A percentile compares a stretch with the other conserved stretches of the same genome.
These are phyloP conservation scores for cattle (Bos taurus) DNA, from an alignment of 2,113 vertebrate species.

Conservation along the genomic window ARS-UCD2.0 NC_037342.1:68642001-68642500, in stretches of 20 bases:
- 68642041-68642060: background rate
- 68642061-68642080: background rate
- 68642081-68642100: background rate
- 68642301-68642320: background rate
- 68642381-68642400: background rate
- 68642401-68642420: background rate
- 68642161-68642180: background rate
- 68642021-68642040: background rate
- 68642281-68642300: background rate
- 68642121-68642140: background rate
- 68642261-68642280: background rate
- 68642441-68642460: background rate
- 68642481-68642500: background rate
- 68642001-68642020: background rate
- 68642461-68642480: background rate
- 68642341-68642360: background rate
- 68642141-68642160: background rate
- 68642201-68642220: background rate
- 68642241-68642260: background rate
- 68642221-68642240: background rate
- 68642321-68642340: background rate
- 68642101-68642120: background rate
- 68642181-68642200: no score
- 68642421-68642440: background rate
- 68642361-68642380: background rate